Base-by-base conservation (phyloP, 2,888 invertebrate species). In the Linyphia triangularis region DNA sequence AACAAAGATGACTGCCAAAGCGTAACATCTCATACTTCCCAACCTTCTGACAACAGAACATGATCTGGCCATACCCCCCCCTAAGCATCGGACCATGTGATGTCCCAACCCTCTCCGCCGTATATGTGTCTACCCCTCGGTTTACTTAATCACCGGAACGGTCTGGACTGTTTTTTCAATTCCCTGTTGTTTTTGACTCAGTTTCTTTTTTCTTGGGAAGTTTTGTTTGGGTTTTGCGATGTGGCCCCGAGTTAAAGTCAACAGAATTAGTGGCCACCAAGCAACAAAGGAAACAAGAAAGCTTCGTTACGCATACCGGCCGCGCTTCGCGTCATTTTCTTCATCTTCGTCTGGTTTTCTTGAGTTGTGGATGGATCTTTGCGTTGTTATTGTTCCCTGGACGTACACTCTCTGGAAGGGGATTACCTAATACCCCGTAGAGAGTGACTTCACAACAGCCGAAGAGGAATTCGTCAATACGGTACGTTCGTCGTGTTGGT, bases 391-490 rank as follows among this genome's bases (percentile, higher is more conserved):
- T 63, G 24, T 63, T 24, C 24, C 63, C 7, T 63, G 63, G 63
- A 19, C 10, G 57, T 7, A 57, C 33, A 33, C 33, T 33, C 33
- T 6, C 33, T 33, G 4, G 67, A 4, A 33, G 33, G n/a, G 16
- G 70, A 70, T 70, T 70, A 70, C 26, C 43, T 43, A 70, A 70
- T 51, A 26, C 9, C 43, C 70, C 43, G 70, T 70, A 43, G 70
- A 43, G 70, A 5, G n/a, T n/a, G n/a, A n/a, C n/a, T n/a, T n/a
- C n/a, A n/a, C n/a, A n/a, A n/a, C n/a, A n/a, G n/a, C n/a, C n/a
- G n/a, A n/a, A n/a, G n/a, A n/a, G n/a, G n/a, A n/a, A n/a, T n/a
- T n/a, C n/a, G n/a, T n/a, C n/a, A n/a, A n/a, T n/a, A n/a, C n/a
- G n/a, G n/a, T n/a, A n/a, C n/a, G n/a, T n/a, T n/a, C n/a, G n/a